phyloP scores from a whole-genome alignment of 2,888 invertebrate species.

The Artemia sp. region DNA sequence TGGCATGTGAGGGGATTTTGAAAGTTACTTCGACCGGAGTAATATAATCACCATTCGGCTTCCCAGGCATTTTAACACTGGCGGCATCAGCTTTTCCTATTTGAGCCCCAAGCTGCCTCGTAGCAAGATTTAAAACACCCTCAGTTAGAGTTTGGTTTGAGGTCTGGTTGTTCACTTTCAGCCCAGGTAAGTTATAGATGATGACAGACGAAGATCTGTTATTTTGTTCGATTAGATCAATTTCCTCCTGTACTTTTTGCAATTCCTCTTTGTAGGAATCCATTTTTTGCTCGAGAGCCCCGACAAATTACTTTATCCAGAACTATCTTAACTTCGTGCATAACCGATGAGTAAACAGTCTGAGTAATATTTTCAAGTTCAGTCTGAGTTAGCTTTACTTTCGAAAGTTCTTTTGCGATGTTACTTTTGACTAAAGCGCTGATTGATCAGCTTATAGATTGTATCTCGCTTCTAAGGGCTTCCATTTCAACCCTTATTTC shows the following conservation, averaged over 20 bases:
- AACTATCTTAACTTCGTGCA: neutral
- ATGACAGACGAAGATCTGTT: neutral
- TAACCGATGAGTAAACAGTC: neutral
- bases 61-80: neutral
- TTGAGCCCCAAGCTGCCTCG: conserved; percentile 14
- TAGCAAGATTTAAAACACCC: neutral
- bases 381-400: neutral
- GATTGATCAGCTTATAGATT: too few relatives aligned
- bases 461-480: too few relatives aligned
- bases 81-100: neutral
- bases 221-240: neutral
- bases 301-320: conserved; percentile 9
- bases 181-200: conserved; percentile 4
- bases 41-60: conserved; percentile 1
- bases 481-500: too few relatives aligned
- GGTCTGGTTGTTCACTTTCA: conserved; percentile 4
- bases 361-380: neutral
- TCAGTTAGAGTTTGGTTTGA: neutral
- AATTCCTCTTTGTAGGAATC: conserved; percentile 1
- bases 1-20: neutral
- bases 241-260: conserved; percentile 11
- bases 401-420: neutral
- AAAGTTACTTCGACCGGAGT: neutral
- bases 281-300: neutral
- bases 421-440: neutral